phyloP scores from a whole-genome alignment of 2,113 vertebrate genomes.

The Microtus oregoni region DNA sequence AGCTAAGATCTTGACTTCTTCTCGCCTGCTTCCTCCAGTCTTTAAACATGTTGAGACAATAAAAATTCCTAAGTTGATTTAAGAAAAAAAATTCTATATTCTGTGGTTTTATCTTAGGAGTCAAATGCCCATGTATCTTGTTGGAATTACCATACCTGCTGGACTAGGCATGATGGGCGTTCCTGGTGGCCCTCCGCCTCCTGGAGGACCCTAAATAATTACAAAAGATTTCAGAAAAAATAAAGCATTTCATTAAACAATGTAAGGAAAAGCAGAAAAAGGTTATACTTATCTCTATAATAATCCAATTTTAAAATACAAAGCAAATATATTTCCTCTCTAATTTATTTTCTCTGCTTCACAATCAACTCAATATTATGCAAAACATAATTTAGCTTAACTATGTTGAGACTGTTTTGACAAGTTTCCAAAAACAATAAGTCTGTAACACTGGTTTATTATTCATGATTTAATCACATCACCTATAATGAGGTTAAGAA shows the following conservation, averaged over 20 bases:
- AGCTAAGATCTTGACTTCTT: not conserved
- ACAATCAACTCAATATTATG: conserved; percentile 64
- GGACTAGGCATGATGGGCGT: conserved; percentile 99
- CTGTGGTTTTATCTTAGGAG: conserved; percentile 30
- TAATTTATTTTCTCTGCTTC: conserved; percentile 65
- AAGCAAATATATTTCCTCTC: conserved; percentile 58
- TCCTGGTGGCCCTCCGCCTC: conserved; percentile 97
- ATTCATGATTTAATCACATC: conserved; percentile 67
- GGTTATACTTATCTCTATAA: conserved; percentile 52
- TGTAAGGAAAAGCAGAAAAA: conserved; percentile 55
- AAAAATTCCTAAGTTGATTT: not conserved
- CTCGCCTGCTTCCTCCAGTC: not conserved
- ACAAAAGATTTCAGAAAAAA: conserved; percentile 70
- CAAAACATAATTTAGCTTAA: conserved; percentile 71
- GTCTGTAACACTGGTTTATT: conserved; percentile 46
- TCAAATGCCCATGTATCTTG: not conserved
- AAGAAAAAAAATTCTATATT: not conserved
- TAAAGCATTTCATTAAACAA: conserved; percentile 67
- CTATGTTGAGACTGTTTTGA: conserved; percentile 58
- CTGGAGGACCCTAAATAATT: conserved; percentile 93
- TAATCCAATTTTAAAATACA: conserved; percentile 66
- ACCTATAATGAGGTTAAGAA: conserved; percentile 65
- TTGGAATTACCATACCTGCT: conserved; percentile 91
- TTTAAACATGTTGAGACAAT: conserved; percentile 23
- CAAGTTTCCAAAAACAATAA: conserved; percentile 72